Conservation (phyloP, 2,797 vertebrate species). For the Sphaeramia orbicularis region DNA sequence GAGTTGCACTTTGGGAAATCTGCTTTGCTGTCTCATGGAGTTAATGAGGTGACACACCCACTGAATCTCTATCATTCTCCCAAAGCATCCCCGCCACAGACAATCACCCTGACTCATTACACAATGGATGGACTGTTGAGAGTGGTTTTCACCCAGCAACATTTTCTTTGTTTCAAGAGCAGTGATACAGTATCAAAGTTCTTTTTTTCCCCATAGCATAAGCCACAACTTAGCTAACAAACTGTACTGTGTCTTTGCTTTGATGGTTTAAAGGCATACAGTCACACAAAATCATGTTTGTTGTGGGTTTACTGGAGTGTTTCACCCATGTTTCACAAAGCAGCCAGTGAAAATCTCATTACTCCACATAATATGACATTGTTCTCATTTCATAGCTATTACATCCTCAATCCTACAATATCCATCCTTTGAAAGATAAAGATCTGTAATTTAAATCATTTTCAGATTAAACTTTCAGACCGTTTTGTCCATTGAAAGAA, state of each 20-base stretch:
- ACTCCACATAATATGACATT: background rate
- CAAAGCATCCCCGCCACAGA: constrained; percentile 48
- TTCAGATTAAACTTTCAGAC: too few species aligned
- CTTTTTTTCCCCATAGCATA: constrained; percentile 29
- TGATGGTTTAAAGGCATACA: constrained; percentile 32
- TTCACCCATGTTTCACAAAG: background rate
- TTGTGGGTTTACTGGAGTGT: constrained; percentile 13
- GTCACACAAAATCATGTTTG: constrained; percentile 22
- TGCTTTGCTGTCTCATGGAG: constrained; percentile 73
- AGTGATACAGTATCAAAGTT: constrained; percentile 42
- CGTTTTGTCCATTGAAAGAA: too few species aligned
- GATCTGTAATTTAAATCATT: too few species aligned
- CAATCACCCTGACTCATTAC: constrained; percentile 52
- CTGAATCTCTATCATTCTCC: constrained; percentile 61
- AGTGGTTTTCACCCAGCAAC: constrained; percentile 20
- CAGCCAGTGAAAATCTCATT: constrained; percentile 31
- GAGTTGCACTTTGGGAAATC: constrained; percentile 70
- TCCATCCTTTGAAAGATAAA: too few species aligned
- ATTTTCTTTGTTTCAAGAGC: constrained; percentile 46
- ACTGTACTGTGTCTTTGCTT: constrained; percentile 33
- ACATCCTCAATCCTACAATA: background rate
- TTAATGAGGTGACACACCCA: constrained; percentile 77
- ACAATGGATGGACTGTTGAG: constrained; percentile 42
- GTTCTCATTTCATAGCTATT: constrained; percentile 4
- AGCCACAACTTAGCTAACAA: constrained; percentile 29